These are phyloP conservation scores for Brachymystax lenok DNA, from an alignment of 2,797 vertebrate genomes.

Conservation along the genomic window DNA sequence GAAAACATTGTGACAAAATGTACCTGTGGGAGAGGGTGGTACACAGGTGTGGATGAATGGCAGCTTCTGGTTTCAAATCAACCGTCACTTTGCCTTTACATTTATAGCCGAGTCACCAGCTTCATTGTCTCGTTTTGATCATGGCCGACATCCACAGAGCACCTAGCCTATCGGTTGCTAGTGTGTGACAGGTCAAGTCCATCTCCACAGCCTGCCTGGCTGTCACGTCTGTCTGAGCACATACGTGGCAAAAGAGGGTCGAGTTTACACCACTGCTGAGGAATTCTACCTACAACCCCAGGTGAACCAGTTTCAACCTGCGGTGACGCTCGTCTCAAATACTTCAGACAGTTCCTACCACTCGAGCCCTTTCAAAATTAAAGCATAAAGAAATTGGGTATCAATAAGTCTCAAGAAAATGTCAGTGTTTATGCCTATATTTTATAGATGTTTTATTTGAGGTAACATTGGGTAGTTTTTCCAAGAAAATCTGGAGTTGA, in stretches of 20 bases:
- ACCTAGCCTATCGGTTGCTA: neutral
- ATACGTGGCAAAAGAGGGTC: conserved; percentile 52
- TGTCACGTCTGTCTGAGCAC: conserved; percentile 17
- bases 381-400: neutral
- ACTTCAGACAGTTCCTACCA: conserved; percentile 35
- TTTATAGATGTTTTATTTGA: neutral
- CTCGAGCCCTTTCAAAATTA: conserved; percentile 29
- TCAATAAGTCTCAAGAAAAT: neutral
- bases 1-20: conserved; percentile 17
- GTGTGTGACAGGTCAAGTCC: conserved; percentile 40
- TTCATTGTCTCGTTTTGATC: neutral
- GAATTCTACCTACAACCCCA: conserved; percentile 63
- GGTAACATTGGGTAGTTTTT: neutral
- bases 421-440: neutral
- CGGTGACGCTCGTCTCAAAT: conserved; percentile 51
- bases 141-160: neutral
- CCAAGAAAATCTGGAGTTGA: neutral
- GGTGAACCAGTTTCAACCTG: conserved; percentile 76
- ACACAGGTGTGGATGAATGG: neutral
- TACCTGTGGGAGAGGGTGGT: neutral
- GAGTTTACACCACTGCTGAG: conserved; percentile 43
- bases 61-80: conserved; percentile 29
- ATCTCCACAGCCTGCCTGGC: neutral
- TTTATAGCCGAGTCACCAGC: neutral
- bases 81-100: conserved; percentile 1